Base-by-base conservation (phyloP, 2,797 vertebrate species). In the Aplochiton taeniatus region DNA sequence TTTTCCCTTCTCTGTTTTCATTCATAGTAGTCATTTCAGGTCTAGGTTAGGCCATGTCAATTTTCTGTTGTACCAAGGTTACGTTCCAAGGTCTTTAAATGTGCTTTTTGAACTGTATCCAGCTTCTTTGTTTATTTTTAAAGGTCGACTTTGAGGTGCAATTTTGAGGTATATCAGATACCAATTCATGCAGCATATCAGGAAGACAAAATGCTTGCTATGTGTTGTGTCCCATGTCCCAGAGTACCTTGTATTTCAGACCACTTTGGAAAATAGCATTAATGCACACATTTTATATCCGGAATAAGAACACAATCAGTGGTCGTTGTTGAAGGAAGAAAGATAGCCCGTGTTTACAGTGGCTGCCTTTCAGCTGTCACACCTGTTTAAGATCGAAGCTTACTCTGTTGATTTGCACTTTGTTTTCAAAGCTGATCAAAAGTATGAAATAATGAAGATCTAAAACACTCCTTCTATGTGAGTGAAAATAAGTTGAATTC, bases 401-500 rank as follows among this genome's bases (percentile, higher is more conserved):
- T 52, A 8, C 16, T 76, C 67, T 82, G 63, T 68, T 75, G 61
- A 79, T 70, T 56, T 84, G 81, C 87, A 86, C 85, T 85, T 86
- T 86, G 72, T 74, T 70, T 75, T 63, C 67, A 61, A 70, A 56
- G 61, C 66, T 43, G 65, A 81, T 83, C 75, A 79, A 71, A 75
- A 59, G 60, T 78, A 65, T 77, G n/a, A 60, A 44, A 53, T 60
- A 42, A 42, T 20, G 19, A 67, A 66, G 63, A 82, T 78, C 72
- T 74, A 57, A 55, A 70, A 75, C 20, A 49, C 59, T 51, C 49
- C 4, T 10, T 20, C 31, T 74, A 61, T 51, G 9, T 47, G 18
- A 16, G 44, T 70, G 42, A 16, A 58, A 67, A 47, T 41, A 54
- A 42, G 43, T 8, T 44, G 42, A 8, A 18, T 9, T 20, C 31